These are phyloP conservation scores for Hydropsyche tenuis DNA, from an alignment of 1,140 invertebrate species.

Conservation along the genomic window DNA sequence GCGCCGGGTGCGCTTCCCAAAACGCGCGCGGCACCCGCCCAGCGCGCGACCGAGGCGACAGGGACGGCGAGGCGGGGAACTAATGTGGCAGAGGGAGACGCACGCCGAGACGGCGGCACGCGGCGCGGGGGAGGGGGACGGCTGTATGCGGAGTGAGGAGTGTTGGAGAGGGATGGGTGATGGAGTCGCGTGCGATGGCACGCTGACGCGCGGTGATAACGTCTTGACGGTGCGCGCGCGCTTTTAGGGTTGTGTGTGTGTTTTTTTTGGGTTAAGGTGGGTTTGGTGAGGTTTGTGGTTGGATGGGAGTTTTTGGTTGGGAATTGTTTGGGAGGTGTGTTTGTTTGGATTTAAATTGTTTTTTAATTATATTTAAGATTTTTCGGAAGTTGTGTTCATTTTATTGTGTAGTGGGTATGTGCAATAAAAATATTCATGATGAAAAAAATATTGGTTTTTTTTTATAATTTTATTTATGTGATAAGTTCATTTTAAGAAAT, in stretches of 20 bases:
- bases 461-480: no score
- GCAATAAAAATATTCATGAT: no score
- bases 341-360: no score
- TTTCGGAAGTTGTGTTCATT: no score
- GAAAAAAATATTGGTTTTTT: no score
- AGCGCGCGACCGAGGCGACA: constrained; percentile 29
- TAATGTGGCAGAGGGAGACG: constrained; percentile 5
- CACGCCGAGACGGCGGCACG: background rate
- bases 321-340: no score
- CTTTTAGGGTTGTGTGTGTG: background rate
- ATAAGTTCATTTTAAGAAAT: no score
- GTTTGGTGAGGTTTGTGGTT: background rate
- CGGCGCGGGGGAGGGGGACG: constrained; percentile 14
- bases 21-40: constrained; percentile 33
- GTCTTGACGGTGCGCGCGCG: background rate
- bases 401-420: no score
- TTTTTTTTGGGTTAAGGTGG: no score
- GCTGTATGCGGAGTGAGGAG: background rate
- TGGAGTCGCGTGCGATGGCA: constrained; percentile 23
- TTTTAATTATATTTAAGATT: no score
- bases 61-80: background rate
- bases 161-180: constrained; percentile 6
- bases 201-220: background rate
- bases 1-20: constrained; percentile 45
- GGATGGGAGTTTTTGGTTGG: no score